Base-by-base conservation (phyloP, 2,113 vertebrate genomes). In the Malurus cyaneus region DNA sequence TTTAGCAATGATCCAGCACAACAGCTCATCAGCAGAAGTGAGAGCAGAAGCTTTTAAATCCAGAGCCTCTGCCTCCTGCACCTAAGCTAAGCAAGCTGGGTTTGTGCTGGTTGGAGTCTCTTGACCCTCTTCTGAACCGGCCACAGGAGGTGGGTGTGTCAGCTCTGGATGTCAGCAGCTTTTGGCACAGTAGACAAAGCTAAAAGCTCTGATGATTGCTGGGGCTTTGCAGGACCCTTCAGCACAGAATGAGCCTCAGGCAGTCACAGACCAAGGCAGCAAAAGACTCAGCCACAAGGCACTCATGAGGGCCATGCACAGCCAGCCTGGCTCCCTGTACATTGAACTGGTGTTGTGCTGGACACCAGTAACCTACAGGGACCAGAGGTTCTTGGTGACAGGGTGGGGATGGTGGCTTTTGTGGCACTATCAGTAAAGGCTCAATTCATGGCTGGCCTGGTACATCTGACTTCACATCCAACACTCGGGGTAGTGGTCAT, bases 1-100 rank as follows among this genome's bases (percentile, higher is more conserved):
- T 96, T 97, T 97, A 96, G 96, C 94, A 97, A 57, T 93, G 73
- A 97, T 91, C 74, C 86, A 87, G 79, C 69, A 92, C 90, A 90
- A 56, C 31, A 90, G 65, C 86, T 96, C 72, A 57, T 93, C 89
- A 93, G 88, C 83, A 91, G 65, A 89, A 89, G 18, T n/a, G 65
- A 82, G 56, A 88, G 46, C 20, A 65, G 64, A 28, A 59, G 62
- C 60, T 65, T 87, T 65, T 80, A 93, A 92, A 80, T 57, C 52
- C 34, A 85, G 64, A 86, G 39, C 26, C 32, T 25, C 31, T 41
- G 17, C 14, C 16, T 89, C 36, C 42, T 67, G 21, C 26, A 25
- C 26, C 8, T 59, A 36, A 56, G 18, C 41, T 62, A 72, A 64
- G 17, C 16, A 44, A 60, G 28, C 42, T 90, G 69, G 1, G 7